Evolutionary conservation across 2,797 vertebrate species (phyloP), one percentile per base, ranked within the genome.

Genomic region (Mormyrops boulengeri): DNA sequence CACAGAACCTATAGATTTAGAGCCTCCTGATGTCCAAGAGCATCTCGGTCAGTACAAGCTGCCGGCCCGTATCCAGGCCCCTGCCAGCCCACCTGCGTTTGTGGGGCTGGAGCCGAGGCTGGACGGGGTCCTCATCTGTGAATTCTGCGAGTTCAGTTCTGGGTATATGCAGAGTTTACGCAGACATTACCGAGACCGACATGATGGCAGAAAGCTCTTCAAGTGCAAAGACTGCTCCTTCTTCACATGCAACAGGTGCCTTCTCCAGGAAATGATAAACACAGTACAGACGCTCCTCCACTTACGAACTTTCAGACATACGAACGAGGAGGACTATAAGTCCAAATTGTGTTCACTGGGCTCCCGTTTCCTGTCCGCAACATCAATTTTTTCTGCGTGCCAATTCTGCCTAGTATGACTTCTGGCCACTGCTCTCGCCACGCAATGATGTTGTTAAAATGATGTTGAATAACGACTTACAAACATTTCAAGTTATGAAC

Each of bases 221-320:
- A 99, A 99, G 94, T 99, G 99, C 95, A 99, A 99, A 94, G 98
- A 99, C 92, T 99, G 99, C 92, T 96, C 97, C 85, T 99, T 99
- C 94, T 99, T 99, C 94, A 99, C 98, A 92, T 98, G 98, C 96
- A 97, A 97, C 97, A 99, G 97, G 98, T 99, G 38, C 2, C 41
- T 44, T 44, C 19, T 80, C 38, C 38, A 12, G 96, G 97, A 97
- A 91, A 66, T 2, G 44, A 22, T 52, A 19, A 77, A 77, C 30
- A 77, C 0, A 44, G 3, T 77, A 19, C 53, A 57, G 17, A 5
- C 5, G 4, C 19, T n/a, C 53, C 17, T 57, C 53, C n/a, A 57
- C 55, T 22, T 57, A n/a, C 53, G 5, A 57, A 57, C 55, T 57
- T n/a, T n/a, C 55, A 57, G 55, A 7, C 55, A 60, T 57, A n/a